A percentile compares a stretch with the other conserved stretches of the same genome.
These are phyloP conservation scores for Cercopithecus petaurista DNA, from an alignment of 2,797 vertebrate genomes.

Conservation along the genomic window DNA sequence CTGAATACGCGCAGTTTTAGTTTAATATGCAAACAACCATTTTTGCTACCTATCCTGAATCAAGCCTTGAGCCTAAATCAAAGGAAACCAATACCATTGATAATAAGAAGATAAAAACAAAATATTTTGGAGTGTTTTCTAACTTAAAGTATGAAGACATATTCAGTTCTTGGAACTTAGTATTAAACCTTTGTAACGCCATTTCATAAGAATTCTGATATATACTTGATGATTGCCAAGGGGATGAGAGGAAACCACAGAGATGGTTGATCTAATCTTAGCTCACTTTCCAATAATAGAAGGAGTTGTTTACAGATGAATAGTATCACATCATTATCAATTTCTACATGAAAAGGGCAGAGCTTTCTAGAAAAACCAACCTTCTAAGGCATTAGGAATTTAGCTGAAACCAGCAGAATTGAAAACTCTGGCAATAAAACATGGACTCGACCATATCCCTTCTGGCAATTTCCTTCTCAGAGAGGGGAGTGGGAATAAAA, in stretches of 20 bases:
- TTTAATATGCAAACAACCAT: background rate
- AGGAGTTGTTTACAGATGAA: slow-evolving; percentile 62
- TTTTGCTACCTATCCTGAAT: slow-evolving; percentile 52
- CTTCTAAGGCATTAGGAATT: slow-evolving; percentile 56
- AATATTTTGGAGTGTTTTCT: slow-evolving; percentile 61
- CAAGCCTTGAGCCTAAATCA: slow-evolving; percentile 60
- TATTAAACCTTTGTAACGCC: slow-evolving; percentile 71
- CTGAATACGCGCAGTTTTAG: background rate
- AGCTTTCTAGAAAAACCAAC: slow-evolving; percentile 73
- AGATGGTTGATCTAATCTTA: slow-evolving; percentile 70
- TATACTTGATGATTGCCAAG: slow-evolving; percentile 55
- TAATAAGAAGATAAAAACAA: slow-evolving; percentile 22
- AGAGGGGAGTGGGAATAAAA: slow-evolving; percentile 79
- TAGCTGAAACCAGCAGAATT: slow-evolving; percentile 75
- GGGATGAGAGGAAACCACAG: slow-evolving; percentile 20
- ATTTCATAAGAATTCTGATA: slow-evolving; percentile 76
- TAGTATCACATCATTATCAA: slow-evolving; percentile 68
- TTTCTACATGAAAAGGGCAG: slow-evolving; percentile 73
- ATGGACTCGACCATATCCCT: slow-evolving; percentile 82
- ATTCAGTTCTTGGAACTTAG: slow-evolving; percentile 77
- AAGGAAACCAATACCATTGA: slow-evolving; percentile 30
- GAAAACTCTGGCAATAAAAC: slow-evolving; percentile 86
- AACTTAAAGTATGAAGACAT: slow-evolving; percentile 54
- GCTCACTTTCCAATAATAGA: slow-evolving; percentile 62
- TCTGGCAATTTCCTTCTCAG: slow-evolving; percentile 81